Evolutionary conservation across 2,797 vertebrate genomes (phyloP).

Genomic region (Centroberyx gerrardi): DNA sequence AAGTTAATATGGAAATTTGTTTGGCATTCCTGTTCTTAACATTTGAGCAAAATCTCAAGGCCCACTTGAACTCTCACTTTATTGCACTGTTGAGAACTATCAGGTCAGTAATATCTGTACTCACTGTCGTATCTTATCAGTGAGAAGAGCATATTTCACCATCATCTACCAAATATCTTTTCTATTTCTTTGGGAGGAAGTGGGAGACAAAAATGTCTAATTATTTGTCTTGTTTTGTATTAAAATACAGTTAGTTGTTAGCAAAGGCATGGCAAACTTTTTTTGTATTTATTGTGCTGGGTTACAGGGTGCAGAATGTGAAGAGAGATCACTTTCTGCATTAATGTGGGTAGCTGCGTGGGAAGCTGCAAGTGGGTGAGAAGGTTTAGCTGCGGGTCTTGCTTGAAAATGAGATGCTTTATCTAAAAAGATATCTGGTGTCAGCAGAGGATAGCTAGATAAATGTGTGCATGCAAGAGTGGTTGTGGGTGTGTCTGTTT

Average conservation of each 20-base stretch:
- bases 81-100: too few species aligned
- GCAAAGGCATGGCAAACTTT: neutral
- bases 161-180: neutral
- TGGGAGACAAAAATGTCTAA: neutral
- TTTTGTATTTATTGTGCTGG: neutral
- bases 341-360: conserved; percentile 3
- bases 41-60: too few species aligned
- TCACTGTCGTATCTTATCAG: neutral
- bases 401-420: conserved; percentile 9
- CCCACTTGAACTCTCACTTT: too few species aligned
- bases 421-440: conserved; percentile 20
- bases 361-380: neutral
- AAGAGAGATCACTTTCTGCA: neutral
- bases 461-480: neutral
- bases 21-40: too few species aligned
- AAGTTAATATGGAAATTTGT: too few species aligned
- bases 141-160: neutral
- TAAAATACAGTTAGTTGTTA: too few species aligned
- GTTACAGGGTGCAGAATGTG: neutral
- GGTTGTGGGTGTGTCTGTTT: neutral
- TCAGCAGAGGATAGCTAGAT: neutral
- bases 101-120: neutral
- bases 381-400: neutral
- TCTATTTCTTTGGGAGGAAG: neutral
- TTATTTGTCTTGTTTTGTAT: too few species aligned